These are phyloP conservation scores for Acronicta aceris DNA, from an alignment of 2,888 invertebrate genomes.

Conservation along the genomic window DNA sequence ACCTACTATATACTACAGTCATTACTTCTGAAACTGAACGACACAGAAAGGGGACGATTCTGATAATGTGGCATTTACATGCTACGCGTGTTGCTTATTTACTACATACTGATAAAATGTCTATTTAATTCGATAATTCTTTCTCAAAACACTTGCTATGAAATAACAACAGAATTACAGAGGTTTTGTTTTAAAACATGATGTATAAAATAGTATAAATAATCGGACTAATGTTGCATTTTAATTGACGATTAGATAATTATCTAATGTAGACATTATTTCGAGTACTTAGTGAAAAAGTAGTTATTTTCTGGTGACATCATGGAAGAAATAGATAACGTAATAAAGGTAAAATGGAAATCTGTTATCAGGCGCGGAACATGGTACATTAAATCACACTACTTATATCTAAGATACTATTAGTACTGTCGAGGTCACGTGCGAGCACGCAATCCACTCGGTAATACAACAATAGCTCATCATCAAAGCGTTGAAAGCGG, in stretches of 20 bases:
- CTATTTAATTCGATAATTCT: slow-evolving; percentile 40
- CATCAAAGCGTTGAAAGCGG: slow-evolving; percentile 79
- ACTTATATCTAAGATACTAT: slow-evolving; percentile 13
- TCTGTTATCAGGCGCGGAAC: neutral
- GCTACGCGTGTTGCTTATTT: slow-evolving; percentile 50
- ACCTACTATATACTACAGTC: slow-evolving; percentile 21
- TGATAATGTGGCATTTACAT: slow-evolving; percentile 56
- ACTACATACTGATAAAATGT: slow-evolving; percentile 53
- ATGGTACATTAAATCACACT: slow-evolving; percentile 16
- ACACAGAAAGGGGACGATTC: slow-evolving; percentile 30
- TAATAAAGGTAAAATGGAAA: neutral
- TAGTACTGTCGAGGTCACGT: slow-evolving; percentile 41
- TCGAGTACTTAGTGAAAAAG: neutral
- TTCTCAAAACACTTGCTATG: slow-evolving; percentile 7
- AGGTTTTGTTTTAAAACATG: neutral
- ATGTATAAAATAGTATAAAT: too few relatives aligned
- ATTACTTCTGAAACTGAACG: slow-evolving; percentile 36
- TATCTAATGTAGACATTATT: neutral
- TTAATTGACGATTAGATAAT: too few relatives aligned
- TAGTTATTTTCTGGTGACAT: too few relatives aligned
- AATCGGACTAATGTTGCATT: too few relatives aligned
- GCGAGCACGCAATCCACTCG: slow-evolving; percentile 47
- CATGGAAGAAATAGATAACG: too few relatives aligned
- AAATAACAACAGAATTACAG: too few relatives aligned
- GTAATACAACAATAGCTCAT: slow-evolving; percentile 75